Evolutionary conservation across 2,113 vertebrate species (phyloP).

Genomic region (Mola mola): DNA sequence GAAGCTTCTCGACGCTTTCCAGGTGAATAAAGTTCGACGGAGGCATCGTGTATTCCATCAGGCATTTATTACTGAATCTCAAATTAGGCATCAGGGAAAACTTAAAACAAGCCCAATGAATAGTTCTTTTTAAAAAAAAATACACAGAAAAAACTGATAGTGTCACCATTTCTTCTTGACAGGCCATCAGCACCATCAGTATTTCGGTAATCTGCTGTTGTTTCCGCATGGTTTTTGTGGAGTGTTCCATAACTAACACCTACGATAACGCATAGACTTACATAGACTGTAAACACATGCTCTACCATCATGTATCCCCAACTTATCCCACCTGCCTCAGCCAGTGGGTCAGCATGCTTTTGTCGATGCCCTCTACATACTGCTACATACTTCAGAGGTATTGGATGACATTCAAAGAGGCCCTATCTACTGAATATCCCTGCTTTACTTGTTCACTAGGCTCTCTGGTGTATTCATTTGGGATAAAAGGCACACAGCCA

Average conservation of each 20-base stretch:
- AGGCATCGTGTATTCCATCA: background rate
- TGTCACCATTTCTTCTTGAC: slow-evolving; percentile 60
- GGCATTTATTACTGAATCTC: slow-evolving; percentile 3
- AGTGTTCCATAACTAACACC: slow-evolving; percentile 61
- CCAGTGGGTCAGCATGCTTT: slow-evolving; percentile 21
- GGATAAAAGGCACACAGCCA: slow-evolving; percentile 19
- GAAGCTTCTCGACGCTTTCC: slow-evolving; percentile 90
- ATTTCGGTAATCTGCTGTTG: slow-evolving; percentile 78
- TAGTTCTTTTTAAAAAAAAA: background rate
- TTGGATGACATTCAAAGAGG: slow-evolving; percentile 34
- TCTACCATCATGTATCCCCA: slow-evolving; percentile 5
- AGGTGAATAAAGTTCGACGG: slow-evolving; percentile 77
- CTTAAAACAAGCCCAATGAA: background rate
- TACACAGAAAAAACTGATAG: slow-evolving; percentile 38
- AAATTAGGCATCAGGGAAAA: slow-evolving; percentile 6
- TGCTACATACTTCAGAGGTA: slow-evolving; percentile 32
- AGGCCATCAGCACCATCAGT: slow-evolving; percentile 85
- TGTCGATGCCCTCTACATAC: slow-evolving; percentile 7
- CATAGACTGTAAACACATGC: slow-evolving; percentile 19
- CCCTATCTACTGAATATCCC: slow-evolving; percentile 30
- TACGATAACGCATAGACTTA: slow-evolving; percentile 5
- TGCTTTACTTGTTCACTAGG: slow-evolving; percentile 15
- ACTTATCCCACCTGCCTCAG: slow-evolving; percentile 31
- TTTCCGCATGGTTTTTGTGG: slow-evolving; percentile 70
- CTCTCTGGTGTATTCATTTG: slow-evolving; percentile 36